Conservation (phyloP, 2,888 invertebrate species). For the Pyralis farinalis region DNA sequence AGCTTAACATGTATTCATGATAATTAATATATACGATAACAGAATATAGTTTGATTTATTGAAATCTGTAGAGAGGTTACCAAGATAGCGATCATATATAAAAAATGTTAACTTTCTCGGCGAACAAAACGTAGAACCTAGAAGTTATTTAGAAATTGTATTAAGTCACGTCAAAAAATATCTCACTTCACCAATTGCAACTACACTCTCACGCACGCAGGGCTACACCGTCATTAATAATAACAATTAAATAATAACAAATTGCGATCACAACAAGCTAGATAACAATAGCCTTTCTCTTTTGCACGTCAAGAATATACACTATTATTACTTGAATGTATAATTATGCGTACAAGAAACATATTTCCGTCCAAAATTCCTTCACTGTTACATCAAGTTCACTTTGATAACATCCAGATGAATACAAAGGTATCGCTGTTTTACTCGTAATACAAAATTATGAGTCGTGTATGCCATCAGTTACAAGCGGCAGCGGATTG, state of each 20-base stretch:
- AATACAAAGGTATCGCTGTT: conserved; percentile 21
- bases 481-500: conserved; percentile 9
- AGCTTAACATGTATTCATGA: no score
- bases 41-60: no score
- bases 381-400: conserved; percentile 17
- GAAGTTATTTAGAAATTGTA: no score
- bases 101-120: no score
- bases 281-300: conserved; percentile 42
- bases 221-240: conserved; percentile 1
- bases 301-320: conserved; percentile 20
- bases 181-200: no score
- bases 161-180: no score
- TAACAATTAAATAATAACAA: conserved; percentile 27
- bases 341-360: conserved; percentile 22
- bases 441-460: conserved; percentile 30
- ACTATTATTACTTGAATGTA: conserved; percentile 26
- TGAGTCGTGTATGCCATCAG: conserved; percentile 13
- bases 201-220: background rate
- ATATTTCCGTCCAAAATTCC: conserved; percentile 18
- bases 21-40: no score
- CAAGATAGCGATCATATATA: no score
- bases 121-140: no score
- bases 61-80: no score
- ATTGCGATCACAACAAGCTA: conserved; percentile 23
- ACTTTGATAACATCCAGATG: conserved; percentile 24